Conservation (phyloP, 92 coral and sea anemone species). For the Siderastrea siderea region DNA sequence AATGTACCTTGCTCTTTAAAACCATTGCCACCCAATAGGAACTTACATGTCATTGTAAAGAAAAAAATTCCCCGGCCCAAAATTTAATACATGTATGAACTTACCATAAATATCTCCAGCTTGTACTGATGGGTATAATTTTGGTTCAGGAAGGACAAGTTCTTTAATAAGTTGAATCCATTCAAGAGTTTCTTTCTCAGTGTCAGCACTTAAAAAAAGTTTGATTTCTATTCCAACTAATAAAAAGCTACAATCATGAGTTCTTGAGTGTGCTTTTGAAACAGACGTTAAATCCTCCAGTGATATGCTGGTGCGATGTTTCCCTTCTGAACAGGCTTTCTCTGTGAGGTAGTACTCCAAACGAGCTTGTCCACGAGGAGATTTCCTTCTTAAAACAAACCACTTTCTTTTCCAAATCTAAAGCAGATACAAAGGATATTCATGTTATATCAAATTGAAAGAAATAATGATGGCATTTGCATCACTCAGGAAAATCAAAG, state of each 20-base stretch:
- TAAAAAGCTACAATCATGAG: slow-evolving; percentile 83
- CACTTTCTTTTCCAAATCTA: slow-evolving; percentile 98
- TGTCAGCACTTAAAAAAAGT: slow-evolving; percentile 86
- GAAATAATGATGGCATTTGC: background rate
- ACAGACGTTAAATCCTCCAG: slow-evolving; percentile 86
- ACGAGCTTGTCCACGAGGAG: slow-evolving; percentile 87
- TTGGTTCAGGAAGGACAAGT: slow-evolving; percentile 93
- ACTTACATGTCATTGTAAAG: too few species aligned
- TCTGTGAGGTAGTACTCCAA: slow-evolving; percentile 94
- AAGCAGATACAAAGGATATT: background rate
- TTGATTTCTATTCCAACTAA: slow-evolving; percentile 83
- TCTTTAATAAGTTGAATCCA: slow-evolving; percentile 95
- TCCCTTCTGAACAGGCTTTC: slow-evolving; percentile 89
- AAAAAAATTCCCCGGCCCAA: too few species aligned
- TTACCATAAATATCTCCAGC: slow-evolving; percentile 94
- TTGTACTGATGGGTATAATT: slow-evolving; percentile 81
- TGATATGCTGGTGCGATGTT: slow-evolving; percentile 86
- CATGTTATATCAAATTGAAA: background rate
- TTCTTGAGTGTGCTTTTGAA: slow-evolving; percentile 86
- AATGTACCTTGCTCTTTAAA: too few species aligned
- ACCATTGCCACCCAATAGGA: too few species aligned
- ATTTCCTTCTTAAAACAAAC: slow-evolving; percentile 93
- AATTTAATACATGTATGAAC: background rate
- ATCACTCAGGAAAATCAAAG: too few species aligned
- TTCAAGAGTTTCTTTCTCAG: slow-evolving; percentile 83